A percentile compares a stretch with the other conserved stretches of the same genome.
These are phyloP conservation scores for Drosophila gaucha DNA, from an alignment of 2,888 invertebrate genomes.

Conservation along the genomic window DNA sequence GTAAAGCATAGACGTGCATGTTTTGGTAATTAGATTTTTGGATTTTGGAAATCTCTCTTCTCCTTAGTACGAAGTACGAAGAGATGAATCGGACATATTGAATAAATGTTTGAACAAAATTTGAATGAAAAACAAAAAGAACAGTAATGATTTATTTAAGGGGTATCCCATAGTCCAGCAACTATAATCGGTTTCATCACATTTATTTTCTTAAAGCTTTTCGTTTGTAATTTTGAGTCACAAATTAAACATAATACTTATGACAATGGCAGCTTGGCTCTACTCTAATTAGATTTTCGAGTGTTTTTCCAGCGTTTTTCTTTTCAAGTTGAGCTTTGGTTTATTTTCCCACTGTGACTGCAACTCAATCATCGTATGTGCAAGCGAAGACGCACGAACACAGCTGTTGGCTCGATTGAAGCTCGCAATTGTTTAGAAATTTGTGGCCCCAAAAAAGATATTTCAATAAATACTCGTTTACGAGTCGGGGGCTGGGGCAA, in stretches of 20 bases:
- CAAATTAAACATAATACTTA: constrained; percentile 9
- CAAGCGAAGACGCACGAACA: constrained; percentile 58
- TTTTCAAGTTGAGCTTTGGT: constrained; percentile 1
- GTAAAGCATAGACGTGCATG: constrained; percentile 41
- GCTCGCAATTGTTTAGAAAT: constrained; percentile 65
- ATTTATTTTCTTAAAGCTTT: neutral
- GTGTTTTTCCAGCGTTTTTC: constrained; percentile 23
- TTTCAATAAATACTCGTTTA: constrained; percentile 66
- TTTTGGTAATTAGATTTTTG: constrained; percentile 39
- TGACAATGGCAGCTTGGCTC: constrained; percentile 4
- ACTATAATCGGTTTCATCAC: neutral
- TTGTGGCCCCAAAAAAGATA: constrained; percentile 59
- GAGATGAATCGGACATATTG: neutral
- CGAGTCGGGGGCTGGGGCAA: constrained; percentile 31
- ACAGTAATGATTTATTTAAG: neutral
- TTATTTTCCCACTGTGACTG: constrained; percentile 4
- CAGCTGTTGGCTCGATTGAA: constrained; percentile 55
- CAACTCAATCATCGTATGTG: constrained; percentile 17
- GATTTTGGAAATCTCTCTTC: no score
- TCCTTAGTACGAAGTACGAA: no score
- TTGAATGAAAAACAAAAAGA: neutral
- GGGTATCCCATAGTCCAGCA: neutral
- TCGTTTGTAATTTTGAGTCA: no score
- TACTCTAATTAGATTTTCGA: constrained; percentile 26
- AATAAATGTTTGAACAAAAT: neutral